Base-by-base conservation (phyloP, 2,797 vertebrate genomes). In the Miichthys miiuy region DNA sequence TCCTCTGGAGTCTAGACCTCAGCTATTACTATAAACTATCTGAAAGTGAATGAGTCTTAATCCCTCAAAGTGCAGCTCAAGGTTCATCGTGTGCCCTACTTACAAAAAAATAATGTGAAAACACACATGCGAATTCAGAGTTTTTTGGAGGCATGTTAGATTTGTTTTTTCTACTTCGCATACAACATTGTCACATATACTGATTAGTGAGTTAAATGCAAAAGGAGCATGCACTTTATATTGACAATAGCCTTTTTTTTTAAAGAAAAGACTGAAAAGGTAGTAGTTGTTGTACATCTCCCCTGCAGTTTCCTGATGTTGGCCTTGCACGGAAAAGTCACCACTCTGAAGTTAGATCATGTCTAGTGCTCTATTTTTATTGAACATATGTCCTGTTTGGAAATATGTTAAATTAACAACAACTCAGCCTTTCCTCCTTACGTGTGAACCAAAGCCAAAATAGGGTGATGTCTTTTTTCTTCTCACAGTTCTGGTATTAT, bases 1-100 rank as follows among this genome's bases (percentile, higher is more conserved):
- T 87, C 87, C 87, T 87, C 80, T 66, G 47, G 74, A 89, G 91
- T 87, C 68, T 68, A 61, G 82, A 84, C 62, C 84, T 89, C 56
- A 55, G 78, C 81, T 82, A 82, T 87, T 88, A 86, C 85, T 83
- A 64, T 75, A 82, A 81, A 87, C 80, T 82, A 82, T 76, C 75
- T 76, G 69, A 87, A 68, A 84, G 75, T 76, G 63, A 89, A 30
- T 68, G 67, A 84, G 78, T 81, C 77, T 77, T 86, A 88, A 83
- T 84, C 78, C 72, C 42, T 76, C 69, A 75, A 71, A 81, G 79
- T 67, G 63, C 77, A 68, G 70, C 34, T 57, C 50, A 66, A 67
- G 50, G 76, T 65, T 83, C 72, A 64, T 2, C n/a, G 38, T 62
- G 51, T 66, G 27, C 11, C 27, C 10, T 23, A 21, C n/a, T 68